These are phyloP conservation scores for Holocentrus rufus DNA, from an alignment of 2,797 vertebrate species.

Conservation along the genomic window DNA sequence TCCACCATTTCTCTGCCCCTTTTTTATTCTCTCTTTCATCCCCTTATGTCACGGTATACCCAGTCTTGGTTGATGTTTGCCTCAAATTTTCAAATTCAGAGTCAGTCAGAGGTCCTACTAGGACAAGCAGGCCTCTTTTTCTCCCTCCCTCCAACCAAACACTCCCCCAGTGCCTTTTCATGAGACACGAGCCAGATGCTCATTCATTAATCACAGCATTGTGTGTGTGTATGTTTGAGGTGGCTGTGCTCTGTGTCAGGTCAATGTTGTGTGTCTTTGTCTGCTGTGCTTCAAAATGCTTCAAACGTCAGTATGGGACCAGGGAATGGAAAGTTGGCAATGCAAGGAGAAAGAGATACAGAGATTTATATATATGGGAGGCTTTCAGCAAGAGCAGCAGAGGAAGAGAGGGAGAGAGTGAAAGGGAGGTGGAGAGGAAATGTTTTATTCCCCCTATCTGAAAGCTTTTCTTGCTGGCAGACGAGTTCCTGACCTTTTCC, in stretches of 20 bases:
- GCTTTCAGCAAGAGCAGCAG: conserved; percentile 7
- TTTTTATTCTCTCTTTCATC: too few relatives aligned
- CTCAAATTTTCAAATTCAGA: conserved; percentile 21
- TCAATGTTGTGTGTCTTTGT: conserved; percentile 51
- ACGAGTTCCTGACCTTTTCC: conserved; percentile 61
- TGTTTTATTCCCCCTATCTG: conserved; percentile 63
- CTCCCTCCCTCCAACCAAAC: conserved; percentile 24
- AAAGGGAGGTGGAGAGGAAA: conserved; percentile 48
- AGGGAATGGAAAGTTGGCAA: conserved; percentile 56
- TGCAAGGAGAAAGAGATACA: not conserved
- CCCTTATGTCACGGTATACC: not conserved
- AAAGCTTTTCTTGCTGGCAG: conserved; percentile 58
- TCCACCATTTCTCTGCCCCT: too few relatives aligned
- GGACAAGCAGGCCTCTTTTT: conserved; percentile 38
- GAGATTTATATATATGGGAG: conserved; percentile 48
- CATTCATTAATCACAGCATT: conserved; percentile 48
- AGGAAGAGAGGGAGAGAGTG: conserved; percentile 15
- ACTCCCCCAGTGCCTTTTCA: conserved; percentile 37
- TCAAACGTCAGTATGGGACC: conserved; percentile 18
- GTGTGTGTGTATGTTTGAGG: conserved; percentile 45
- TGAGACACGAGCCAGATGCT: conserved; percentile 61
- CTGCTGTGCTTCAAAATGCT: conserved; percentile 13
- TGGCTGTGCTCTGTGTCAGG: conserved; percentile 35
- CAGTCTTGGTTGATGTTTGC: not conserved
- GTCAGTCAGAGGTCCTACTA: conserved; percentile 40